phyloP scores from a whole-genome alignment of 2,888 invertebrate genomes.

The Rhamnusium bicolor region DNA sequence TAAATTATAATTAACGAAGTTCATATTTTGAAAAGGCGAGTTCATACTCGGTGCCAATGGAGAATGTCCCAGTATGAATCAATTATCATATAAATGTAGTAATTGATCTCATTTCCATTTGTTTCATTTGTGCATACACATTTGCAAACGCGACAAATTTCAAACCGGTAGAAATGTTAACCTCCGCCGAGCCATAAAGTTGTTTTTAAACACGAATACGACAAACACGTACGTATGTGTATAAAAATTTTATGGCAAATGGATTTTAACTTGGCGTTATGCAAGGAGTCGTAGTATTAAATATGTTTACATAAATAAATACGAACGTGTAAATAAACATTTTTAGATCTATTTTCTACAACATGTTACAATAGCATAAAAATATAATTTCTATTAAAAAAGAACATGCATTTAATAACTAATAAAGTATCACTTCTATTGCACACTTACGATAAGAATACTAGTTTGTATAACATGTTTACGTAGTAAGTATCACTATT shows the following conservation, averaged over 20 bases:
- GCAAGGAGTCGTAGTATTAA: conserved; percentile 1
- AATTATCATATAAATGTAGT: conserved; percentile 4
- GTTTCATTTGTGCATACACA: background rate
- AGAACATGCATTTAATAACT: too few species aligned
- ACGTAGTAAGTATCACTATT: too few species aligned
- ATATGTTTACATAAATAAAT: background rate
- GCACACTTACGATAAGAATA: too few species aligned
- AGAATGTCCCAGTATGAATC: too few species aligned
- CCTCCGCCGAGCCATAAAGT: conserved; percentile 7
- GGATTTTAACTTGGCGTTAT: conserved; percentile 5
- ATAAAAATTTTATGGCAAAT: conserved; percentile 1
- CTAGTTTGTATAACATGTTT: too few species aligned
- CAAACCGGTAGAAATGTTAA: background rate
- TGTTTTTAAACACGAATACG: conserved; percentile 14
- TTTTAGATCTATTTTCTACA: background rate
- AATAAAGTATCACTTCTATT: too few species aligned
- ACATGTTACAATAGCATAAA: too few species aligned
- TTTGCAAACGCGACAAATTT: conserved; percentile 20
- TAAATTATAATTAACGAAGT: background rate
- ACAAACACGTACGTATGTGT: conserved; percentile 6
- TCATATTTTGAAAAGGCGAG: background rate
- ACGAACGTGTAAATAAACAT: background rate
- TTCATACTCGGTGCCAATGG: background rate
- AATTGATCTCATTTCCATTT: conserved; percentile 6
- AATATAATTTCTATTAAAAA: too few species aligned